Base-by-base conservation (phyloP, 2,888 invertebrate species). In the Folsomia manolachei region DNA sequence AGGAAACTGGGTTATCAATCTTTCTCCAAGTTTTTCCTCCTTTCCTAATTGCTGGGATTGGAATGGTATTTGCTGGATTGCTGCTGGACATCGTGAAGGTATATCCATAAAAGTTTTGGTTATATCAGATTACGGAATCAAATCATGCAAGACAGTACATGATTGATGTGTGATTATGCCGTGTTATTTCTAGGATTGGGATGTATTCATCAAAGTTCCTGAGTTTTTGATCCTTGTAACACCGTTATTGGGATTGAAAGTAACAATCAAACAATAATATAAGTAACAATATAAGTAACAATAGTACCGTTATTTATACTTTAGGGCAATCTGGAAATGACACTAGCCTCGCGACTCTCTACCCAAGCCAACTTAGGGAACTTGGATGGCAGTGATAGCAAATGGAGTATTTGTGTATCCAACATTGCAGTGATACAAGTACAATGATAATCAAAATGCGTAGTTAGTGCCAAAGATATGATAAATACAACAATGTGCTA, bases 301-400 rank as follows among this genome's bases (percentile, higher is more conserved):
- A n/a, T n/a, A n/a, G n/a, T n/a, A n/a, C 93, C 95, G 11, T 86
- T 96, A 53, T 85, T 96, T 71, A 95, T 95, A 4, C 87, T 96
- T 21, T 96, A 96, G 85, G 95, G 96, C 75, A 78, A 79, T 52
- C 86, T 96, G 80, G 95, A 96, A 86, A 96, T 96, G 95, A 95
- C 95, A 25, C 85, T 96, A 81, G 95, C 95, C 21, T 94, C 95
- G 61, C 87, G 96, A 71, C 87, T 96, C 2, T 95, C 95, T 18
- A 96, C 95, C n/a, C 91, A 94, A 64, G 75, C 91, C 18, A 91
- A 92, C 84, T 85, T 91, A 75, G 91, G 91, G 11, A 88, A 90
- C 82, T 89, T 92, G 89, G 90, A 91, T 82, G 86, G 88, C 23
- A 84, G 86, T 2, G 87, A 88, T 80, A 88, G 90, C 81, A 87